Percentiles rank a stretch among this genome's conserved stretches.
phyloP scores from a whole-genome alignment of 2,113 vertebrate species.

The Crotalus tigris region DNA sequence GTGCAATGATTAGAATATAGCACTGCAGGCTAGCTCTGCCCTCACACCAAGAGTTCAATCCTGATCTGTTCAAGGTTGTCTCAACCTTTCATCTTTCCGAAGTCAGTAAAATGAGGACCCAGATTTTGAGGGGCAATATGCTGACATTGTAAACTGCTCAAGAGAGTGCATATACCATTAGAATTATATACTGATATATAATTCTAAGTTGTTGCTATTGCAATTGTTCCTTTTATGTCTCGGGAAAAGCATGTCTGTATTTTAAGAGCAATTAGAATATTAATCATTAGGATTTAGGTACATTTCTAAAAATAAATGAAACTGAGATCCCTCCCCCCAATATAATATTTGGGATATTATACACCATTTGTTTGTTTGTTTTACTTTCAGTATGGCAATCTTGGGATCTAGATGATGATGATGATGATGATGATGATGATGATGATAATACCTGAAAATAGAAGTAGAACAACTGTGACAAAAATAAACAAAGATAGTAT shows the following conservation, averaged over 20 bases:
- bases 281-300: constrained; percentile 15
- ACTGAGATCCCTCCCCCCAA: no score
- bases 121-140: no score
- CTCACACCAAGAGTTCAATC: not conserved
- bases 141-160: no score
- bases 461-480: no score
- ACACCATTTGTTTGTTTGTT: not conserved
- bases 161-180: no score
- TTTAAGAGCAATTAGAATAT: not conserved
- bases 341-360: not conserved
- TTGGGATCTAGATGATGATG: not conserved
- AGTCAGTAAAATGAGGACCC: no score
- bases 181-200: no score
- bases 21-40: not conserved
- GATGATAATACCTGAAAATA: no score
- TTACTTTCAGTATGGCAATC: not conserved
- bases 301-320: not conserved
- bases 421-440: no score
- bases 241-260: not conserved
- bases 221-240: not conserved
- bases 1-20: not conserved
- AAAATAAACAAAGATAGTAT: no score
- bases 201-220: no score
- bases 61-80: not conserved
- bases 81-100: no score